phyloP scores from a whole-genome alignment of 2,113 vertebrate genomes.

The Neolamprologus variostigma region DNA sequence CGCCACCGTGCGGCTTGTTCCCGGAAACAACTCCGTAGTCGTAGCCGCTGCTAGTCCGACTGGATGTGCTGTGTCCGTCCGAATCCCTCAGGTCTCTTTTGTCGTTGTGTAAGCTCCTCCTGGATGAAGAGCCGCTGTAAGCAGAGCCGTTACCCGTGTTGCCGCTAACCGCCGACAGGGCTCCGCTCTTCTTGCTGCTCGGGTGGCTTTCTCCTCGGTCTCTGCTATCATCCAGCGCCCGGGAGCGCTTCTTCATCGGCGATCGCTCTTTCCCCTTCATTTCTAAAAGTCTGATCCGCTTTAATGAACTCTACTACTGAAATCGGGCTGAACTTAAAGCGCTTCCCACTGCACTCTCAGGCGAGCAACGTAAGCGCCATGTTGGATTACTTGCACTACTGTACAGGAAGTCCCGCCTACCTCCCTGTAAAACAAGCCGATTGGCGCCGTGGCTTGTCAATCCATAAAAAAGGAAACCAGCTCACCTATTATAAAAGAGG shows the following conservation, averaged over 20 bases:
- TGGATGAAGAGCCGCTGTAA: conserved; percentile 58
- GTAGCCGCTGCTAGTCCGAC: conserved; percentile 69
- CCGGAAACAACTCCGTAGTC: conserved; percentile 47
- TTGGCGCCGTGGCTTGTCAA: conserved; percentile 9
- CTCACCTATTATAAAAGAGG: conserved; percentile 10
- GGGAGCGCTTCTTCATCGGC: conserved; percentile 86
- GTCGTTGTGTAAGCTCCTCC: conserved; percentile 73
- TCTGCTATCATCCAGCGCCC: conserved; percentile 77
- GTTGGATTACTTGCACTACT: conserved; percentile 28
- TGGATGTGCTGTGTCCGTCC: conserved; percentile 71
- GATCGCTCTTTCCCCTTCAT: conserved; percentile 96
- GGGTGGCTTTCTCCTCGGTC: conserved; percentile 77
- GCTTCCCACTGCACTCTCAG: not conserved
- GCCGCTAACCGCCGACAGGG: conserved; percentile 42
- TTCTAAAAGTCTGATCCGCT: not conserved
- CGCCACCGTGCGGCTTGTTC: conserved; percentile 35
- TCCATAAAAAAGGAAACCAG: not conserved
- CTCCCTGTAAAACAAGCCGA: not conserved
- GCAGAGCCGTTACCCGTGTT: conserved; percentile 69
- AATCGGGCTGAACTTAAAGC: not conserved
- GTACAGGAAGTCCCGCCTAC: conserved; percentile 32
- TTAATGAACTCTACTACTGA: not conserved
- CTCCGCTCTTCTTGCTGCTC: conserved; percentile 77
- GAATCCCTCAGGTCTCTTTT: conserved; percentile 78
- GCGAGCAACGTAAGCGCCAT: conserved; percentile 42